phyloP scores from a whole-genome alignment of 2,888 invertebrate genomes.

The Sarcophaga rosellei region DNA sequence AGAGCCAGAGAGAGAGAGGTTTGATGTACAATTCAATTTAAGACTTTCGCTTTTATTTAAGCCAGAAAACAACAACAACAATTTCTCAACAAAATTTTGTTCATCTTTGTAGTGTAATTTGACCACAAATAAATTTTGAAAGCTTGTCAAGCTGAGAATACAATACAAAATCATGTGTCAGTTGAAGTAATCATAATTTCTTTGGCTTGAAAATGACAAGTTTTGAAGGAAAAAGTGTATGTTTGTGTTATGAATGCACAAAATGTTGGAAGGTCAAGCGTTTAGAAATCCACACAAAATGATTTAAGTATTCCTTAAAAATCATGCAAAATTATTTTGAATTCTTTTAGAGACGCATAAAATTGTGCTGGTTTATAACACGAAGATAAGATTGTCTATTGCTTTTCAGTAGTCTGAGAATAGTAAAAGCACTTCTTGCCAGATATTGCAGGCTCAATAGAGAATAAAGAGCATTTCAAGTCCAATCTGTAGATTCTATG shows the following conservation, averaged over 20 bases:
- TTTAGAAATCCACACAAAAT: too few relatives aligned
- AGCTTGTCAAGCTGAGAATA: background rate
- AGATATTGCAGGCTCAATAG: fast-evolving
- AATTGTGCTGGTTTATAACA: too few relatives aligned
- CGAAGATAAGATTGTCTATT: too few relatives aligned
- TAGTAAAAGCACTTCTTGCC: too few relatives aligned
- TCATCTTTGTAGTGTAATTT: background rate
- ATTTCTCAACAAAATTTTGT: background rate
- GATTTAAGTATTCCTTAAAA: too few relatives aligned
- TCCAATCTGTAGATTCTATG: too few relatives aligned
- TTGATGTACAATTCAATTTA: background rate
- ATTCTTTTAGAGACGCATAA: too few relatives aligned
- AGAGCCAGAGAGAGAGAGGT: too few relatives aligned
- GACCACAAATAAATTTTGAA: background rate
- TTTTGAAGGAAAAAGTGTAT: background rate
- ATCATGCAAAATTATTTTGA: too few relatives aligned
- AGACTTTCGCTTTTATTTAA: background rate
- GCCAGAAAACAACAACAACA: background rate
- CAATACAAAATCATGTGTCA: background rate
- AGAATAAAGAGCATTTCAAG: too few relatives aligned
- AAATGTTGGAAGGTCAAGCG: too few relatives aligned
- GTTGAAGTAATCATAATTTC: background rate
- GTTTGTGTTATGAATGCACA: background rate
- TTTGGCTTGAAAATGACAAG: background rate
- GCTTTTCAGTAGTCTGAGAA: too few relatives aligned